phyloP scores from a whole-genome alignment of 2,888 invertebrate genomes.

The Ormyrus rosae region DNA sequence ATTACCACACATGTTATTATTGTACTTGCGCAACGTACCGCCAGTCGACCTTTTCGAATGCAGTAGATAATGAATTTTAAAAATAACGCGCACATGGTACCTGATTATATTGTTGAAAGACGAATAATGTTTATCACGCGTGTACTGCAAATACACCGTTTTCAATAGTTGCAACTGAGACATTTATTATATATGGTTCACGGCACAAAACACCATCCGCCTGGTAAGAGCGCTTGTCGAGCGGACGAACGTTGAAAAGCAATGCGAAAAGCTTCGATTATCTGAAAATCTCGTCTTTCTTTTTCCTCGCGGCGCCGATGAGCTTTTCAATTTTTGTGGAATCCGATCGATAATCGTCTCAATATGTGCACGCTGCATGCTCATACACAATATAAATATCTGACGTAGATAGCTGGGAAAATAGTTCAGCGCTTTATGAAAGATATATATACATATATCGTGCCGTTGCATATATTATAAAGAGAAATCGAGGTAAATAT shows the following conservation, averaged over 20 bases:
- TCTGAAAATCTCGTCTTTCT: background rate
- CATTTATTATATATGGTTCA: background rate
- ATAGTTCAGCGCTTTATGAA: conserved; percentile 15
- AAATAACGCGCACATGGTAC: conserved; percentile 20
- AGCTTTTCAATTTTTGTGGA: conserved; percentile 41
- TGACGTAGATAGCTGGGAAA: conserved; percentile 17
- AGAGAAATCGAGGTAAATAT: too few relatives aligned
- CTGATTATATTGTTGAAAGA: background rate
- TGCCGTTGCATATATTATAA: too few relatives aligned
- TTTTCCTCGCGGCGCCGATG: background rate
- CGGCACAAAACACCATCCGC: background rate
- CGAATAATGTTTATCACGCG: conserved; percentile 3
- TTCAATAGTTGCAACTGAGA: conserved; percentile 24
- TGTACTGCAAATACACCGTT: conserved; percentile 14
- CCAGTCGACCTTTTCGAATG: conserved; percentile 24
- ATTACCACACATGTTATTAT: conserved; percentile 16
- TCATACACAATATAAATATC: conserved; percentile 16
- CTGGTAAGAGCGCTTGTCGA: conserved; percentile 32
- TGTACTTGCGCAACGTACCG: conserved; percentile 14
- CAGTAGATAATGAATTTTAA: conserved; percentile 32
- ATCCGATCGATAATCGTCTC: conserved; percentile 36
- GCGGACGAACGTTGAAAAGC: conserved; percentile 13
- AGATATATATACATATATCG: too few relatives aligned
- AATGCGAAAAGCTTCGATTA: too few relatives aligned
- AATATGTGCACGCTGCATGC: conserved; percentile 61